phyloP scores from a whole-genome alignment of 2,797 vertebrate genomes.

The Peromyscus eremicus region DNA sequence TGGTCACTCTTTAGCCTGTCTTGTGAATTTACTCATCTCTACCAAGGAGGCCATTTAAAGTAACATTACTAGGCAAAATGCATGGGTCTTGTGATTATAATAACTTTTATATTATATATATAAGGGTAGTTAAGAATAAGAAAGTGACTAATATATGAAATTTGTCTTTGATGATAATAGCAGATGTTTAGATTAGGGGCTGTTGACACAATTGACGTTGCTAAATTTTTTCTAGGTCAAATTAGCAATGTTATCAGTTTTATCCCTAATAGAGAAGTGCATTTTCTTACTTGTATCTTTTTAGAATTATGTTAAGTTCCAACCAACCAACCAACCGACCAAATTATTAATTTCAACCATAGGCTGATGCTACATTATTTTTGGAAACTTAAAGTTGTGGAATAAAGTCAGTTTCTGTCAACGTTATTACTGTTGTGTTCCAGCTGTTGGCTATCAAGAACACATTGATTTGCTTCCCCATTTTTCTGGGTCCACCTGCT shows the following conservation, averaged over 20 bases:
- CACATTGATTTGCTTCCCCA: neutral
- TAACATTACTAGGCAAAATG: neutral
- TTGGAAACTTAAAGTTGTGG: constrained; percentile 7
- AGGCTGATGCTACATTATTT: neutral
- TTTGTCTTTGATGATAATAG: neutral
- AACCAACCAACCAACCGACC: too few species aligned
- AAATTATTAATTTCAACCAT: constrained; percentile 8
- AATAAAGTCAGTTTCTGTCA: constrained; percentile 29
- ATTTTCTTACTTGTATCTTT: constrained; percentile 39
- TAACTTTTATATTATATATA: neutral
- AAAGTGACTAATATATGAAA: neutral
- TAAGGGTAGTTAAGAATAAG: constrained; percentile 11
- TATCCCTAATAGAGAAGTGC: neutral
- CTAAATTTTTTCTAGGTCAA: neutral
- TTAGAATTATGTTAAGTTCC: neutral
- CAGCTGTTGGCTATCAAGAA: constrained; percentile 44
- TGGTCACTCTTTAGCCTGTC: neutral
- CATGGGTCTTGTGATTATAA: neutral
- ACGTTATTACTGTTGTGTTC: constrained; percentile 42
- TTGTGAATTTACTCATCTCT: neutral
- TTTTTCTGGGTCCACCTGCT: constrained; percentile 41
- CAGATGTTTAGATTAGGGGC: neutral
- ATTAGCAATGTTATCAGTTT: neutral
- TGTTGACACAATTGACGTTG: neutral
- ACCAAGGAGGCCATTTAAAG: neutral